Base-by-base conservation (phyloP, 2,797 vertebrate genomes). In the Rachycentron canadum region DNA sequence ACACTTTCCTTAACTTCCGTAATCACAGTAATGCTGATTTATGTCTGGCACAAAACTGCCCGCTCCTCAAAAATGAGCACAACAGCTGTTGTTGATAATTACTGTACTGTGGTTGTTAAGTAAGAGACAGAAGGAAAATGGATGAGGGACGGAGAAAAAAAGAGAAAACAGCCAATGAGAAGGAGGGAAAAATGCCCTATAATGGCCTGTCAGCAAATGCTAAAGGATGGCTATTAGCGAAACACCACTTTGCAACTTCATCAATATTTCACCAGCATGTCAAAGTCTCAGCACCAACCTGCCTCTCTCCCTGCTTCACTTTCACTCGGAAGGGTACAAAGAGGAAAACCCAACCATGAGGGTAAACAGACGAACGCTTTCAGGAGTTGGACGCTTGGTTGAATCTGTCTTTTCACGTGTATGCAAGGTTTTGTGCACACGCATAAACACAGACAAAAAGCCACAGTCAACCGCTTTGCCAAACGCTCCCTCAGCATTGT, bases 261-360 rank as follows among this genome's bases (percentile, higher is more conserved):
- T 94, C 90, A 90, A 93, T 93, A 91, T 93, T 93, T 93, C 82
- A 93, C 32, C 58, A 68, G 82, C 73, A 62, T 79, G 90, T 89
- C 85, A 84, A 77, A 78, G 68, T 53, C 84, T 88, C 66, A 30
- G 73, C 60, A 41, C 63, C 68, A 61, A 14, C 62, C 61, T 83
- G 78, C 58, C 45, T 73, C 75, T 38, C 30, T 30, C 8, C 59
- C 34, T 57, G 59, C 43, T 26, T 60, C 28, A 0, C 65, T 47
- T 67, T 73, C 8, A 25, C 49, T 5, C n/a, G 61, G 16, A 71
- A 11, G 12, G 7, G 8, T 9, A 23, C 0, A 14, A 30, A 7
- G 69, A 65, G 53, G 34, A 30, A 70, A 81, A 71, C 49, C 56
- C 59, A 21, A 74, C 34, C 50, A 43, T 45, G 32, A 76, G 45